Evolutionary conservation across 2,888 invertebrate genomes (phyloP), one percentile per base, ranked within the genome.

Genomic region (Proisotoma minuta): DNA sequence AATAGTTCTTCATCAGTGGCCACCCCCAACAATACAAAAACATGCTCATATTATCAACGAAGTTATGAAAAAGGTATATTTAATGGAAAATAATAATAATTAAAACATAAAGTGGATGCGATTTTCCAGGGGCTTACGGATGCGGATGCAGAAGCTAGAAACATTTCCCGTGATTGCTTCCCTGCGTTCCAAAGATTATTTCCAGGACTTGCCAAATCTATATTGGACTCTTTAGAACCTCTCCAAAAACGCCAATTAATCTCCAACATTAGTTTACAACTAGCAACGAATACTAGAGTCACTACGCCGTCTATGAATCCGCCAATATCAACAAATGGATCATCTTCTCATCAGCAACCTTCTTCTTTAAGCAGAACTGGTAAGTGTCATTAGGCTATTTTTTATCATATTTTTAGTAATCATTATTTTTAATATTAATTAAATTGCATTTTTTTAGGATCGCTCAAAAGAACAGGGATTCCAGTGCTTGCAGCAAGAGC

Each of bases 71-170:
- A 86, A 86, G 69, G 95, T 70, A 50, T 12, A 51, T 29, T 18
- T 23, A 22, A 8, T 34, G 29, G 49, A 1, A 28, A 18, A 27
- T 15, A 53, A n/a, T 3, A 4, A 50, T 8, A 8, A 8, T 5
- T 50, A 23, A 50, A 23, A 10, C 23, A 28, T 39, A 2, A 48
- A 1, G 24, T 48, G 22, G 10, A 2, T 3, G 15, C 23, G 59
- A 34, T 15, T 27, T 57, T 51, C 10, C 34, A 86, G 70, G 95
- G 95, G 0, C 87, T 97, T 66, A 84, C 87, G 1, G 98, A 99
- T 82, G 96, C 98, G 0, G 98, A 99, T 79, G 85, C 88, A 27
- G 89, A 89, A 57, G 94, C 96, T 0, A 80, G 98, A 72, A 86
- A 85, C 10, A 84, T 84, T 74, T 87, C 90, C 0, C 83, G 95